phyloP scores from a whole-genome alignment of 2,797 vertebrate species.

The Pagetopsis macropterus region DNA sequence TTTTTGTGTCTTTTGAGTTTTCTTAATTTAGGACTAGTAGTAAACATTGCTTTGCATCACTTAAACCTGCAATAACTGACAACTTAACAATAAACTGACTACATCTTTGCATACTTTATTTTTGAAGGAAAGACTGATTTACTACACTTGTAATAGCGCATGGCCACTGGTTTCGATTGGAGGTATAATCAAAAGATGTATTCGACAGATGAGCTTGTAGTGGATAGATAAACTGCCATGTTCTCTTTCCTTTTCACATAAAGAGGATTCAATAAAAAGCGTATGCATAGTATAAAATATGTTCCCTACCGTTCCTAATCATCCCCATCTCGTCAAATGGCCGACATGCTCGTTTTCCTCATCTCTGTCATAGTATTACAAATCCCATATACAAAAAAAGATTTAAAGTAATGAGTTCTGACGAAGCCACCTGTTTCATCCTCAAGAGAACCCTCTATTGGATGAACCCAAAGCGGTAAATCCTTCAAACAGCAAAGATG shows the following conservation, averaged over 20 bases:
- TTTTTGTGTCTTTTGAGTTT: too few species aligned
- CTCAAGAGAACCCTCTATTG: slow-evolving; percentile 36
- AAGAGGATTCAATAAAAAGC: background rate
- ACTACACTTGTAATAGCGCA: background rate
- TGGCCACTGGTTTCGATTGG: background rate
- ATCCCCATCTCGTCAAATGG: slow-evolving; percentile 3
- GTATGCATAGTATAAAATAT: slow-evolving; percentile 17
- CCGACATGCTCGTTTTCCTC: background rate
- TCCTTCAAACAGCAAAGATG: slow-evolving; percentile 25
- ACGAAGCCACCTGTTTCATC: slow-evolving; percentile 32
- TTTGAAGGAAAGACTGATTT: background rate
- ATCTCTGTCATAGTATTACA: slow-evolving; percentile 7
- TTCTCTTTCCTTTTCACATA: background rate
- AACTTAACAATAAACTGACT: background rate
- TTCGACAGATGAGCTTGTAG: slow-evolving; percentile 16
- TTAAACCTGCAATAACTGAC: background rate
- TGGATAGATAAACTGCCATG: slow-evolving; percentile 20
- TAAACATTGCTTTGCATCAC: too few species aligned
- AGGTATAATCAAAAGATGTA: slow-evolving; percentile 15
- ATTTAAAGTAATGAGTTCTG: slow-evolving; percentile 44
- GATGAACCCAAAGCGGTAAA: slow-evolving; percentile 53
- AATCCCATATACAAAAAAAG: slow-evolving; percentile 12
- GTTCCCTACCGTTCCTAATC: background rate
- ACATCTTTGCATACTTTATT: background rate
- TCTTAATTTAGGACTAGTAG: too few species aligned